Conservation (phyloP, 92 coral and sea anemone genomes). For the Meandrina meandrites region DNA sequence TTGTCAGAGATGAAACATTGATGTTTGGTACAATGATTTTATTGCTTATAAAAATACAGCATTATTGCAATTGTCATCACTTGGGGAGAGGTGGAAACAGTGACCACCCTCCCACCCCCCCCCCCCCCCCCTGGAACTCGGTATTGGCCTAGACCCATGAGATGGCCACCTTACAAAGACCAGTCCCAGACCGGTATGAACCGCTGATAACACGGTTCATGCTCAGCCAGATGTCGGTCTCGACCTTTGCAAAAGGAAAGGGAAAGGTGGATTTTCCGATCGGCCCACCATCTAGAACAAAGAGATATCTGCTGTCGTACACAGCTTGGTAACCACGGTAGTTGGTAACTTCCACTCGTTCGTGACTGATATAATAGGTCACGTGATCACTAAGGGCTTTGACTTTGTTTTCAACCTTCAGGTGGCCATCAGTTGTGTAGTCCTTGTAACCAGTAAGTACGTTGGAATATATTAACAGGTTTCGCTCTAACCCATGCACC, state of each 20-base stretch:
- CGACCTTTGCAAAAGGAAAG: background rate
- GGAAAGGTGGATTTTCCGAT: too few relatives aligned
- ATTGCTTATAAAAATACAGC: too few relatives aligned
- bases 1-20: too few relatives aligned
- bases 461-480: constrained; percentile 13
- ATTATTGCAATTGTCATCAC: too few relatives aligned
- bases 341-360: constrained; percentile 24
- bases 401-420: background rate
- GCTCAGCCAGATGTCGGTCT: constrained; percentile 7
- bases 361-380: constrained; percentile 24
- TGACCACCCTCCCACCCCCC: too few relatives aligned
- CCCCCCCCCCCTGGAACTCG: background rate
- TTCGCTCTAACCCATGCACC: background rate
- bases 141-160: background rate
- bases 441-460: constrained; percentile 8
- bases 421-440: constrained; percentile 14
- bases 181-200: background rate
- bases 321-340: constrained; percentile 33
- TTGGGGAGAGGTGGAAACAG: too few relatives aligned
- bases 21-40: too few relatives aligned
- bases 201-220: background rate
- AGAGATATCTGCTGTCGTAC: constrained; percentile 28
- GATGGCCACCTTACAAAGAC: constrained; percentile 6
- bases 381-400: constrained; percentile 27
- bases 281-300: background rate